Evolutionary conservation across 2,797 vertebrate species (phyloP).

Genomic region (Nyctibius grandis): DNA sequence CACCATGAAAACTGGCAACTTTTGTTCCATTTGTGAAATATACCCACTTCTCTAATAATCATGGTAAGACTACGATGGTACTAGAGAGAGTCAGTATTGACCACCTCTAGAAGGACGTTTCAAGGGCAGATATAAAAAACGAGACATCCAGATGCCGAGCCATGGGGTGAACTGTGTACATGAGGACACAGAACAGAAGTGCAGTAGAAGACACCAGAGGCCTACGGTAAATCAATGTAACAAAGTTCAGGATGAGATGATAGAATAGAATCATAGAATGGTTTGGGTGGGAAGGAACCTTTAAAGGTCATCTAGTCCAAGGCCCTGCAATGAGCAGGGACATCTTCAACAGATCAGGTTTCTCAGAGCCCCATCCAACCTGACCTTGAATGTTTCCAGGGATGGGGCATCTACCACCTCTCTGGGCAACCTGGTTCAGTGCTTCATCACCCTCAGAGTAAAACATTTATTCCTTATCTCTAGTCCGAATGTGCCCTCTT

Average conservation of each 20-base stretch:
- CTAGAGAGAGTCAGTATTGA: rapidly evolving
- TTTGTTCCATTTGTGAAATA: neutral
- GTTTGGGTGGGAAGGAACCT: neutral
- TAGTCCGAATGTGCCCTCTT: neutral
- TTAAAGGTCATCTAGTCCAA: neutral
- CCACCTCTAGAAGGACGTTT: rapidly evolving
- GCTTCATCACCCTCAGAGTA: rapidly evolving
- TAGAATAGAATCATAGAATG: rapidly evolving
- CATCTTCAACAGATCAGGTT: neutral
- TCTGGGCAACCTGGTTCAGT: neutral
- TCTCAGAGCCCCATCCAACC: neutral
- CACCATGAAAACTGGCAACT: neutral
- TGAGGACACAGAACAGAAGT: neutral
- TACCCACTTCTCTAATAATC: neutral
- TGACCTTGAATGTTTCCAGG: neutral
- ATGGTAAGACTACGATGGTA: rapidly evolving
- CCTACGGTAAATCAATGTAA: neutral
- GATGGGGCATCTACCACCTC: neutral
- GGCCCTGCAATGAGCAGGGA: rapidly evolving
- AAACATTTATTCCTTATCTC: neutral
- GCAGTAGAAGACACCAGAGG: neutral
- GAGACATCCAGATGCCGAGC: neutral
- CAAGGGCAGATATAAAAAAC: neutral
- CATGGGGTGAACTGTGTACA: rapidly evolving
- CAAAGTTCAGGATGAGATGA: neutral